phyloP scores from a whole-genome alignment of 2,797 vertebrate genomes.

The Liparis tanakae region DNA sequence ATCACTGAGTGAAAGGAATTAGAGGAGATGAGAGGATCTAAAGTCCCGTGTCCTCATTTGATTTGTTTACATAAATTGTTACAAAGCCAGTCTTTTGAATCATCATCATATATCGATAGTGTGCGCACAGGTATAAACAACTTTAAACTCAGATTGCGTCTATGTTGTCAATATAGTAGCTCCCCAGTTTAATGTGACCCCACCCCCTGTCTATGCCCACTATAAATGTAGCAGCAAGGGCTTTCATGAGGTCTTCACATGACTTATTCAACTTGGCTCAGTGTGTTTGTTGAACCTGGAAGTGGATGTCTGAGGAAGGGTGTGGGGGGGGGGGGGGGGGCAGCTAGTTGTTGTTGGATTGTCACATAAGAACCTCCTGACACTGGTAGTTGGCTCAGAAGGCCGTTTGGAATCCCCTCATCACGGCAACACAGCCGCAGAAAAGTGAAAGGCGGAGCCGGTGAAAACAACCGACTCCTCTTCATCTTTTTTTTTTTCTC shows the following conservation, averaged over 20 bases:
- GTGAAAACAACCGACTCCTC: neutral
- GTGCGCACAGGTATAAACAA: neutral
- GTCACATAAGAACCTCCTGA: constrained; percentile 30
- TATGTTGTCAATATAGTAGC: neutral
- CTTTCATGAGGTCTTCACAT: constrained; percentile 36
- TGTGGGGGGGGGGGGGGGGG: neutral
- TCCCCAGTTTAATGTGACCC: neutral
- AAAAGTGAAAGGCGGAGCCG: constrained; percentile 3
- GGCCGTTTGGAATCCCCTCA: constrained; percentile 25
- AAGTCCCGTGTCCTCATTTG: constrained; percentile 10
- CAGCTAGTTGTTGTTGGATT: constrained; percentile 22
- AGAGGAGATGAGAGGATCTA: constrained; percentile 27
- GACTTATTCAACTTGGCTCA: constrained; percentile 34
- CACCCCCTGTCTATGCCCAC: neutral
- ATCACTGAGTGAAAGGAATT: constrained; percentile 19
- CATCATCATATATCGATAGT: neutral
- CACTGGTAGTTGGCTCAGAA: constrained; percentile 25
- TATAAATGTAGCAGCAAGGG: constrained; percentile 8
- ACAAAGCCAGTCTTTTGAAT: neutral
- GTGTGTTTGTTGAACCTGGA: constrained; percentile 33
- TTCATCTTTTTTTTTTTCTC: neutral
- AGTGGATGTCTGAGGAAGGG: constrained; percentile 14
- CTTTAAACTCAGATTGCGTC: constrained; percentile 8
- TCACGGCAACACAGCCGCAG: constrained; percentile 3
- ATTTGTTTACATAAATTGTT: constrained; percentile 26